These are phyloP conservation scores for Procambarus clarkii DNA, from an alignment of 1,140 invertebrate genomes.

Conservation along the genomic window DNA sequence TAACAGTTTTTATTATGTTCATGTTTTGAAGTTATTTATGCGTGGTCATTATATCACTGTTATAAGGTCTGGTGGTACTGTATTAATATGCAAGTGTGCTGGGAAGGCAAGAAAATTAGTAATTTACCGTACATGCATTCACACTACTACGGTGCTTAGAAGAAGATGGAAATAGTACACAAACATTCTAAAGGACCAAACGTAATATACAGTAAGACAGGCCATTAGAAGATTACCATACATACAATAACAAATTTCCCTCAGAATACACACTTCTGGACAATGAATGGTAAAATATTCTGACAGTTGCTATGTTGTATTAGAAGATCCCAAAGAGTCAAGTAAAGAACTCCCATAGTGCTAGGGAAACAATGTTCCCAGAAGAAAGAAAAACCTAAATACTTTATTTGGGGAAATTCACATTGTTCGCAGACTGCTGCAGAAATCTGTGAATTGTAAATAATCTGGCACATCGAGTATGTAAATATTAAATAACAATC, in stretches of 20 bases:
- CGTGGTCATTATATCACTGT: not conserved
- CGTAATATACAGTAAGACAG: not conserved
- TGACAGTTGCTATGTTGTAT: not conserved
- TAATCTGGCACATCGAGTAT: not conserved
- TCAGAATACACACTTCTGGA: not conserved
- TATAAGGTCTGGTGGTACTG: not conserved
- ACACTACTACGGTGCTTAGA: not conserved
- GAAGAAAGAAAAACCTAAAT: not conserved
- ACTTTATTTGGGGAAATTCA: too few species aligned
- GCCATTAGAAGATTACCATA: not conserved
- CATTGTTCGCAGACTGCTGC: not conserved
- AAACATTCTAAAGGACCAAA: not conserved
- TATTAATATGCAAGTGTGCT: conserved; percentile 1
- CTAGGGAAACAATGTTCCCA: not conserved
- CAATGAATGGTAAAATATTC: not conserved
- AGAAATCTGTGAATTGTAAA: not conserved
- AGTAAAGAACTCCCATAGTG: not conserved
- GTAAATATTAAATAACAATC: not conserved
- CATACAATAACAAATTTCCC: not conserved
- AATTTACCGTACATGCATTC: not conserved
- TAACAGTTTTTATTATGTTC: not conserved
- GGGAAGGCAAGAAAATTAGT: not conserved
- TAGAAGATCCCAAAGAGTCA: not conserved
- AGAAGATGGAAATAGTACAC: not conserved
- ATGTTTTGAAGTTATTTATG: not conserved